phyloP scores from a whole-genome alignment of 2,888 invertebrate genomes.

The Gymnosoma rotundatum region DNA sequence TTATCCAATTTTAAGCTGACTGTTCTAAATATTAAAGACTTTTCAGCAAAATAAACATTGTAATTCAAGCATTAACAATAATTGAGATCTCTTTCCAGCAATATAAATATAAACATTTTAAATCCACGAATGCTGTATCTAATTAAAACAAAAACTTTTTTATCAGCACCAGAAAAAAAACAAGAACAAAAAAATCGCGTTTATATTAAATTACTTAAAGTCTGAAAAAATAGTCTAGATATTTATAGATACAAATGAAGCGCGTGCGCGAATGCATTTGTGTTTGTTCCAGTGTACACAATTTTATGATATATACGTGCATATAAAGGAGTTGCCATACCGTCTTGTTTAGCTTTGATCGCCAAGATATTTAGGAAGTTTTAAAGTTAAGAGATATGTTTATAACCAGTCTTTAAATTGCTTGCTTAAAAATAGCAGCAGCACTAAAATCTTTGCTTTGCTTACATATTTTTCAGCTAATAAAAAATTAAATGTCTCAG shows the following conservation, averaged over 20 bases:
- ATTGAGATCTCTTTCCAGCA: constrained; percentile 2
- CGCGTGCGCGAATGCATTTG: constrained; percentile 46
- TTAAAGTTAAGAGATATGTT: too few species aligned
- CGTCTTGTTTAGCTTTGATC: too few species aligned
- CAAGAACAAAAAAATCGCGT: neutral
- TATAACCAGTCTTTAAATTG: too few species aligned
- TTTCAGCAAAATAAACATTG: constrained; percentile 28
- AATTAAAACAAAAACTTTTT: neutral
- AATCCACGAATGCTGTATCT: neutral
- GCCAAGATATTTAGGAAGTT: too few species aligned
- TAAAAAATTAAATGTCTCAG: too few species aligned
- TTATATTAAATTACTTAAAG: constrained; percentile 33
- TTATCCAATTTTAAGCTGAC: neutral
- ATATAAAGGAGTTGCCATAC: neutral
- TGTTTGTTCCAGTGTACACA: neutral
- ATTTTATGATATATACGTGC: neutral
- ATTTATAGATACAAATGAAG: constrained; percentile 14
- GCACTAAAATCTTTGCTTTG: too few species aligned
- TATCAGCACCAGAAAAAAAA: constrained; percentile 26
- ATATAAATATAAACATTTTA: neutral
- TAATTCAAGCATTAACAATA: constrained; percentile 42
- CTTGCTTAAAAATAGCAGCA: too few species aligned
- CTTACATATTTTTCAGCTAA: too few species aligned
- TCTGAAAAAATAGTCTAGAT: constrained; percentile 30
- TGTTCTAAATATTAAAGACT: neutral